Evolutionary conservation across 1,140 invertebrate genomes (phyloP).

Genomic region (Zaprionus lachaisei): DNA sequence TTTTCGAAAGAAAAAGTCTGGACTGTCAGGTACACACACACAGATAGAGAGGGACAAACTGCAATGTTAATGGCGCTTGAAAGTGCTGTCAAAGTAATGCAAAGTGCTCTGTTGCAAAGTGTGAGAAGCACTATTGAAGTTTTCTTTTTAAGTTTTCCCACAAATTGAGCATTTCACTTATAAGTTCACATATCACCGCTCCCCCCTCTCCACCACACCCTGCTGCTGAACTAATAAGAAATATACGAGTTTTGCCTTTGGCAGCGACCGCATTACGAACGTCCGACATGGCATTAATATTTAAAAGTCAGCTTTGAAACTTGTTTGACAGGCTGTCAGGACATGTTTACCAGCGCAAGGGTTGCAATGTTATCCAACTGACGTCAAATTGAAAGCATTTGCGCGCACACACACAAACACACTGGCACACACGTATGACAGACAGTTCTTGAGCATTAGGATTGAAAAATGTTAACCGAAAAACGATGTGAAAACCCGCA

Average conservation of each 20-base stretch:
- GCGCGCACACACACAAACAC: conserved; percentile 18
- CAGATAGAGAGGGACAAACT: neutral
- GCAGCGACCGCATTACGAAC: conserved; percentile 50
- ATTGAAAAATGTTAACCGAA: conserved; percentile 44
- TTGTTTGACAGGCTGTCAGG: conserved; percentile 79
- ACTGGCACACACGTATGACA: conserved; percentile 34
- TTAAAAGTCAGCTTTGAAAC: conserved; percentile 76
- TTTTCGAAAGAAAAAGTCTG: neutral
- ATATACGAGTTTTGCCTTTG: conserved; percentile 21
- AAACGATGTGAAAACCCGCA: conserved; percentile 6
- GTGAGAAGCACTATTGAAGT: conserved; percentile 3
- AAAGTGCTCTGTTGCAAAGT: neutral
- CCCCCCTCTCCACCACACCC: no score
- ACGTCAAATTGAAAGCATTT: conserved; percentile 72
- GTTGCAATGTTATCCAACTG: conserved; percentile 64
- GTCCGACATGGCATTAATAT: conserved; percentile 71
- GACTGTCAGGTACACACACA: neutral
- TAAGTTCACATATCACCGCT: neutral
- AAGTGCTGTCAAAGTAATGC: conserved; percentile 4
- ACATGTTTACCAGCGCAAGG: conserved; percentile 64
- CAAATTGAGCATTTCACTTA: conserved; percentile 9
- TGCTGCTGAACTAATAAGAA: conserved; percentile 19
- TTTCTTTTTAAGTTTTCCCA: conserved; percentile 1
- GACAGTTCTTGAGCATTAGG: conserved; percentile 51
- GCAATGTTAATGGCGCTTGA: neutral